Conservation (phyloP, 2,797 vertebrate genomes). For the Anabacerthia variegaticeps region DNA sequence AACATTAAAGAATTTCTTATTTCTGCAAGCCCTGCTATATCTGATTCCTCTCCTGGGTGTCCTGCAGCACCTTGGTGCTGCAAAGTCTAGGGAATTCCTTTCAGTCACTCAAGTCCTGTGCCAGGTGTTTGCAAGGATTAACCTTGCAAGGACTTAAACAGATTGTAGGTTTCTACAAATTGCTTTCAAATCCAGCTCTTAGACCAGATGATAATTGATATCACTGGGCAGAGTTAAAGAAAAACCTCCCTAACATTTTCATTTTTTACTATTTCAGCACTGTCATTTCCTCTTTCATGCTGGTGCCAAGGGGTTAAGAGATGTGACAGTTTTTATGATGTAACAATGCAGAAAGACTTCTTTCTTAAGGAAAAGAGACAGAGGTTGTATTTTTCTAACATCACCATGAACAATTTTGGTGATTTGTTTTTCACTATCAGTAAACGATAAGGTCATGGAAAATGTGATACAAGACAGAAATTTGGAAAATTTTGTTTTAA, state of each 20-base stretch:
- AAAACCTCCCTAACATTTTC: not conserved
- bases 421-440: conserved; percentile 79
- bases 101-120: not conserved
- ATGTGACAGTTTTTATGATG: not conserved
- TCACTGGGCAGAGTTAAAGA: not conserved
- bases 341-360: not conserved
- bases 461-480: conserved; percentile 76
- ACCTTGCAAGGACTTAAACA: conserved; percentile 4
- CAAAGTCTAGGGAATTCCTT: not conserved
- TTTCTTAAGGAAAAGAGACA: not conserved
- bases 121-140: conserved; percentile 49
- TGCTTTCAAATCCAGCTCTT: conserved; percentile 2
- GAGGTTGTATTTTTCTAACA: conserved; percentile 30
- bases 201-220: conserved; percentile 22
- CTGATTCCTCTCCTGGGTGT: not conserved
- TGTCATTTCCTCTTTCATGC: not conserved
- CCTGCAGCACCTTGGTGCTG: not conserved
- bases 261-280: not conserved
- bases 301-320: not conserved
- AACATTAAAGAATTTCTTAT: not conserved
- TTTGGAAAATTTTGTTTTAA: conserved; percentile 60
- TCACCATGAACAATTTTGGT: conserved; percentile 6
- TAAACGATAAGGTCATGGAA: conserved; percentile 82
- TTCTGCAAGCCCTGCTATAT: not conserved
- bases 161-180: conserved; percentile 7